Evolutionary conservation across 2,888 invertebrate species (phyloP).

Genomic region (Stenoptilia bipunctidactyla): DNA sequence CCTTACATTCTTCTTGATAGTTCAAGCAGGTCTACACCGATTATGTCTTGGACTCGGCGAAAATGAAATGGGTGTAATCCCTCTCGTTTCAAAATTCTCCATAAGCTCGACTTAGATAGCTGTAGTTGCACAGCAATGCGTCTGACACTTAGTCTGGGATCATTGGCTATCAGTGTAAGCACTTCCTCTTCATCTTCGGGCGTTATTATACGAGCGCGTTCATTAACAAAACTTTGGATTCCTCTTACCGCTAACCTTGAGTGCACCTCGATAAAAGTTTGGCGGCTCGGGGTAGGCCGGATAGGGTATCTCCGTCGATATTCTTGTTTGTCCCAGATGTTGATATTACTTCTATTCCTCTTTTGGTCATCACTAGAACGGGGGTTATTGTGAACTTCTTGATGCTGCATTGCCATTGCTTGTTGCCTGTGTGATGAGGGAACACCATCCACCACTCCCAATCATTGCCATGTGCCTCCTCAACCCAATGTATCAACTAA

Average conservation of each 20-base stretch:
- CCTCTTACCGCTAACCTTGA: not conserved
- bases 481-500: no score
- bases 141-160: constrained; percentile 2
- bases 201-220: constrained; percentile 1
- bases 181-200: constrained; percentile 3
- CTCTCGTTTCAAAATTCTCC: not conserved
- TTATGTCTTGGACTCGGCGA: constrained; percentile 1
- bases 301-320: constrained; percentile 1
- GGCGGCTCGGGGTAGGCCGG: not conserved
- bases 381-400: no score
- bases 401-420: no score
- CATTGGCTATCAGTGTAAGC: not conserved
- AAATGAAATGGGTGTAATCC: constrained; percentile 3
- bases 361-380: no score
- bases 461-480: no score
- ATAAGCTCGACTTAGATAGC: not conserved
- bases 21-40: no score
- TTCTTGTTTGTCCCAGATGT: no score
- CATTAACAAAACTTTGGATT: constrained; percentile 1
- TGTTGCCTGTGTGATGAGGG: no score
- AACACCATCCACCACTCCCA: no score
- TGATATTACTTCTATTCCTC: no score
- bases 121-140: not conserved
- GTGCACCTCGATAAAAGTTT: not conserved
- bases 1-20: no score